phyloP scores from a whole-genome alignment of 2,888 invertebrate species.

The Tortricodes alternella region DNA sequence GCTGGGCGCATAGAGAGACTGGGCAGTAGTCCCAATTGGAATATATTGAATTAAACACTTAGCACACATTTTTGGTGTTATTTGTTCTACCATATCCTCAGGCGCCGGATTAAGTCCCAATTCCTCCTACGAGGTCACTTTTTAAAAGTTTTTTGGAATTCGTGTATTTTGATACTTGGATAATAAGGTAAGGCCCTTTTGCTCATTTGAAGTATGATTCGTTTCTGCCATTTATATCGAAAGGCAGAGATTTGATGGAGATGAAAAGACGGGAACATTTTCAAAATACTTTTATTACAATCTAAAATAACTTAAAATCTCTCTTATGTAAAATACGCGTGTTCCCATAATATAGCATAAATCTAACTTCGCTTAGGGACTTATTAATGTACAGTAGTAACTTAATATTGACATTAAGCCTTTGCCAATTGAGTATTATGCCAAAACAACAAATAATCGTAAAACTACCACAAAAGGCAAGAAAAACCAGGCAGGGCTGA shows the following conservation, averaged over 20 bases:
- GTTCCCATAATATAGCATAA: slow-evolving; percentile 25
- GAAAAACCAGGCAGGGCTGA: slow-evolving; percentile 10
- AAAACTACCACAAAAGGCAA: slow-evolving; percentile 30
- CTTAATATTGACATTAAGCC: slow-evolving; percentile 42
- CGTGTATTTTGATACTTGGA: too few relatives aligned
- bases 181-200: too few relatives aligned
- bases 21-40: too few relatives aligned
- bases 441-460: slow-evolving; percentile 27
- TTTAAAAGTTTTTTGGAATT: too few relatives aligned
- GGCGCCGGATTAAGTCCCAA: background rate
- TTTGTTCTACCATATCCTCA: background rate
- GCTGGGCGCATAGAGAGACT: too few relatives aligned
- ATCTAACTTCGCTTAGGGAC: slow-evolving; percentile 18
- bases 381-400: slow-evolving; percentile 52
- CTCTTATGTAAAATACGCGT: slow-evolving; percentile 32
- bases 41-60: too few relatives aligned
- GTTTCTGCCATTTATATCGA: too few relatives aligned
- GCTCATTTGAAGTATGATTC: too few relatives aligned
- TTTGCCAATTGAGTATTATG: slow-evolving; percentile 62
- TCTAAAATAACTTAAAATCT: slow-evolving; percentile 40
- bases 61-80: slow-evolving; percentile 36
- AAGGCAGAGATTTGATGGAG: too few relatives aligned
- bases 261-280: slow-evolving; percentile 35
- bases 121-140: background rate
- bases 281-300: slow-evolving; percentile 49